phyloP scores from a whole-genome alignment of 2,888 invertebrate species.

The Folsomia manolachei region DNA sequence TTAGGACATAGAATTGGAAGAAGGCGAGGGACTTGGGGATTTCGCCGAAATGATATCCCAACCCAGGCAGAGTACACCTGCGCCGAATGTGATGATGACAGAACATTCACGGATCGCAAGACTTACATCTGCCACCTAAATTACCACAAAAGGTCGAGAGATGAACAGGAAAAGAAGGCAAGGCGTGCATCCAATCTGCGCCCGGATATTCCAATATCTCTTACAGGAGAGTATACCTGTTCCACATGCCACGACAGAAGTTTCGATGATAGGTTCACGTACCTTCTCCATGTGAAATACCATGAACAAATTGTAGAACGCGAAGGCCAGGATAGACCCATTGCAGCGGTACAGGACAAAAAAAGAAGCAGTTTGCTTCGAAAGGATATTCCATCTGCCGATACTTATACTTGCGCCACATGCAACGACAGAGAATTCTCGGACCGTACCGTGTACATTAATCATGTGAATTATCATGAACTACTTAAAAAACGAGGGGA shows the following conservation, averaged over 20 bases:
- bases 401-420: neutral
- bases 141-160: constrained; percentile 7
- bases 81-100: neutral
- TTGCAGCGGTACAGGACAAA: neutral
- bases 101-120: neutral
- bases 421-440: neutral
- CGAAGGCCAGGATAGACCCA: neutral
- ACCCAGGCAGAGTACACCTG: neutral
- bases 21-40: neutral
- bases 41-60: neutral
- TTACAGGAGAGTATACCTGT: neutral
- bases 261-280: neutral
- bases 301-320: neutral
- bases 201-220: neutral
- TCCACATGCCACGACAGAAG: neutral
- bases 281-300: neutral
- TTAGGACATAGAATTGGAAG: neutral
- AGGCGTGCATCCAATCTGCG: neutral
- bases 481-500: neutral
- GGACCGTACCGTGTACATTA: neutral
- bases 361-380: neutral
- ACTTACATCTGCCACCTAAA: constrained; percentile 5
- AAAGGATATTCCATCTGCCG: neutral
- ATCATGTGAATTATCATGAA: constrained; percentile 7
- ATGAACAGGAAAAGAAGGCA: neutral